These are phyloP conservation scores for Crambe crambe DNA, from an alignment of 37 sponge, comb jelly and placozoan genomes.

Conservation along the genomic window DNA sequence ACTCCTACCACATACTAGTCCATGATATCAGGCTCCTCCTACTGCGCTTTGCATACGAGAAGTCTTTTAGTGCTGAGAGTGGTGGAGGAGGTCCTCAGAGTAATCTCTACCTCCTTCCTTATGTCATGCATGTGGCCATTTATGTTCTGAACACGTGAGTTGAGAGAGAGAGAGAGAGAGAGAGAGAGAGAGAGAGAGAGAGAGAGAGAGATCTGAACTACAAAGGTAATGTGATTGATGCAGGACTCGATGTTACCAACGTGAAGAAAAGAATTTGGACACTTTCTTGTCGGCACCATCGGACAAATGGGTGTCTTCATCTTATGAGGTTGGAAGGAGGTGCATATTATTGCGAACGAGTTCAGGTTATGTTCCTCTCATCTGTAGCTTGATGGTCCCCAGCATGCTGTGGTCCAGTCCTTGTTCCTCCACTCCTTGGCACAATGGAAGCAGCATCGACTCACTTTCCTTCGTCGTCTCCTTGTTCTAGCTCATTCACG, in stretches of 20 bases:
- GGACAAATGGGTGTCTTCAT: constrained; percentile 74
- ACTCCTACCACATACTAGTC: constrained; percentile 54
- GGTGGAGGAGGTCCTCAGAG: constrained; percentile 95
- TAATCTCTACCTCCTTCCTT: constrained; percentile 83
- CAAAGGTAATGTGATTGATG: no score
- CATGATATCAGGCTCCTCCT: constrained; percentile 82
- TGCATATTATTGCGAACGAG: not conserved
- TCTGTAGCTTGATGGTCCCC: constrained; percentile 75
- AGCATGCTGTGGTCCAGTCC: constrained; percentile 50
- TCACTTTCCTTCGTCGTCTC: constrained; percentile 62
- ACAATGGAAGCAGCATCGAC: constrained; percentile 66
- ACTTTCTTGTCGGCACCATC: constrained; percentile 47
- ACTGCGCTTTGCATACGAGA: constrained; percentile 82
- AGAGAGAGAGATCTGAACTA: no score
- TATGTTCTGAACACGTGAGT: constrained; percentile 84
- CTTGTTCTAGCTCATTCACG: constrained; percentile 75
- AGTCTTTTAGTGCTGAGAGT: constrained; percentile 91
- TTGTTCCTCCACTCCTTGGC: constrained; percentile 55
- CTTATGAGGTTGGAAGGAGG: constrained; percentile 94
- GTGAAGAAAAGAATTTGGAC: constrained; percentile 61
- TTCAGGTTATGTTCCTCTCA: not conserved
- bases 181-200: no score
- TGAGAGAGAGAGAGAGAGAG: no score
- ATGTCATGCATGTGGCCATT: constrained; percentile 73
- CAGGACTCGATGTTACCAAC: constrained; percentile 62